A percentile compares a stretch with the other conserved stretches of the same genome.
Evolutionary conservation across 2,888 invertebrate genomes (phyloP).

Genomic region (Physocephala rufipes): DNA sequence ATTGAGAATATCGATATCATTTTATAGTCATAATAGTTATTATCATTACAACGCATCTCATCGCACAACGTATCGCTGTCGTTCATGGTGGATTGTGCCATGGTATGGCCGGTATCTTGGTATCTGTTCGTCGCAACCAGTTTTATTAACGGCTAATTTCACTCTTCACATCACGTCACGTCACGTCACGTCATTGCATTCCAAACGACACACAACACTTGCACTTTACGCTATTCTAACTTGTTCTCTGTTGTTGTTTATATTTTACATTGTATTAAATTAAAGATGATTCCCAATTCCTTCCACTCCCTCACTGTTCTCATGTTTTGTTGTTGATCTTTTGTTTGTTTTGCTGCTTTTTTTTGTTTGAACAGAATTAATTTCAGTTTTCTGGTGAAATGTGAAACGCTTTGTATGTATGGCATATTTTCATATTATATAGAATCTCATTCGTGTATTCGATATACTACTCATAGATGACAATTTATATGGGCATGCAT

Average conservation of each 20-base stretch:
- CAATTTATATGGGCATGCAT: neutral
- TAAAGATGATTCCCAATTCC: neutral
- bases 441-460: neutral
- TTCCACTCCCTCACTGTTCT: neutral
- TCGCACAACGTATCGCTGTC: neutral
- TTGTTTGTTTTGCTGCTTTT: conserved; percentile 2
- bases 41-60: neutral
- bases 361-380: neutral
- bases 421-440: conserved; percentile 18
- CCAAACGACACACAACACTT: conserved; percentile 31
- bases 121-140: neutral
- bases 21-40: neutral
- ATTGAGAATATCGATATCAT: no score
- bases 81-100: no score
- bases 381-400: conserved; percentile 25
- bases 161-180: conserved; percentile 24
- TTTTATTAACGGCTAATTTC: neutral
- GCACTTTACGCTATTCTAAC: conserved; percentile 20
- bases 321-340: conserved; percentile 9
- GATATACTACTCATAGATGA: neutral
- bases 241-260: conserved; percentile 8
- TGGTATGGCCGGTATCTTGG: no score
- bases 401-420: conserved; percentile 24
- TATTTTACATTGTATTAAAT: conserved; percentile 16
- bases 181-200: conserved; percentile 35